Percentiles rank a stretch among this genome's conserved stretches.
These are phyloP conservation scores for Pseudochirops cupreus DNA, from an alignment of 2,797 vertebrate genomes.

Conservation along the genomic window DNA sequence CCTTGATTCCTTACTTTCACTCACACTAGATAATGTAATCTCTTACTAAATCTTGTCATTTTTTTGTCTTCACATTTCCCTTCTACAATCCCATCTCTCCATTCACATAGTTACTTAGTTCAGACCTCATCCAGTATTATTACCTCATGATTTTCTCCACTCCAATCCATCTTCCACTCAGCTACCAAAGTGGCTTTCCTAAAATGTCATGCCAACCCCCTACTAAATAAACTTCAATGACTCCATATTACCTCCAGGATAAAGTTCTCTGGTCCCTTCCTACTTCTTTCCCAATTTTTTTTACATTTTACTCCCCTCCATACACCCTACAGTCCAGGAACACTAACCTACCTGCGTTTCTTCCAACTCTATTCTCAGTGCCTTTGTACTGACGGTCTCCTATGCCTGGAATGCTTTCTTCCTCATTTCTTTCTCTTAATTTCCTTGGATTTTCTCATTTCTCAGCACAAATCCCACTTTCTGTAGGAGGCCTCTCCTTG, in stretches of 20 bases:
- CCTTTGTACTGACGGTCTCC: not conserved
- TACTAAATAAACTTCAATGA: not conserved
- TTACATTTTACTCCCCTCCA: not conserved
- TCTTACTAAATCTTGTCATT: not conserved
- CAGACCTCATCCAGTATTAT: not conserved
- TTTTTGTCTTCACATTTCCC: not conserved
- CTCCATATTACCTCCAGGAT: not conserved
- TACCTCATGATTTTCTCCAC: not conserved
- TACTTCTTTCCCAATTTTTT: not conserved
- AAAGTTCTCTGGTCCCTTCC: not conserved
- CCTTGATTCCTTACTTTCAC: not conserved
- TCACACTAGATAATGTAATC: not conserved
- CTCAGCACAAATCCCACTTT: not conserved
- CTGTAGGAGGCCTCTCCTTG: not conserved
- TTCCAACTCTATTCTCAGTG: not conserved
- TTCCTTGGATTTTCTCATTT: not conserved
- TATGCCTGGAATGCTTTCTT: not conserved
- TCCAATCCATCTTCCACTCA: not conserved
- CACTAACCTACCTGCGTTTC: not conserved
- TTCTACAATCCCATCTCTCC: not conserved
- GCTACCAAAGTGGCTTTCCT: not conserved
- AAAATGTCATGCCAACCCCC: not conserved
- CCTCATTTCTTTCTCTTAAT: not conserved
- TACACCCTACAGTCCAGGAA: not conserved
- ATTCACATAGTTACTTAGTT: not conserved